Evolutionary conservation across 1,140 invertebrate species (phyloP), one percentile per base, ranked within the genome.

Genomic region (Globodera ellingtonae): DNA sequence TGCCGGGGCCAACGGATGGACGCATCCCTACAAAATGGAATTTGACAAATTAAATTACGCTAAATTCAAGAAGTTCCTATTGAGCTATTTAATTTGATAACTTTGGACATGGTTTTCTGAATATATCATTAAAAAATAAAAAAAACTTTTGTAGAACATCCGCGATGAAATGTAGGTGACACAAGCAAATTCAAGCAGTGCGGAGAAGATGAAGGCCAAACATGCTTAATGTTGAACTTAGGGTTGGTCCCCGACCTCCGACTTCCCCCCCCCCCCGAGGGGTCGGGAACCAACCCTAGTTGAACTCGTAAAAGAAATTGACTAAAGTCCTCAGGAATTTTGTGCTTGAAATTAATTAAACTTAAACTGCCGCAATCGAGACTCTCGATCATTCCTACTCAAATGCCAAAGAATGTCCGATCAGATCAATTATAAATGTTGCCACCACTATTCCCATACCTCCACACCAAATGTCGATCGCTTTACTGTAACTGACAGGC

Each of bases 191-290:
- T 98, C 96, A 67, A 98, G 92, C 81, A 98, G 90, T 35, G 96
- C 95, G 47, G 95, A 95, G 90, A 98, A 98, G 21, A 98, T 95
- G 90, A 98, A 97, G 24, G 95, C 97, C 80, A 98, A 92, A 90
- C 96, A 98, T n/a, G 97, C 95, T 62, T 50, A 21, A 84, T 15
- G 18, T 18, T 18, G 56, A 18, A 35, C 35, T 35, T 35, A 0
- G 35, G 35, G 35, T 35, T 35, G 3, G 35, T 35, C 35, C 35
- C 35, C 1, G 35, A 35, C 3, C 35, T 3, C 35, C 35, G 3
- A 35, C 35, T 3, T 35, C 0, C 2, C 35, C 35, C 0, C 0
- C 35, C 35, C 35, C 35, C 2, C 35, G 35, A 35, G 35, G 1
- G 35, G 35, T 35, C 35, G 35, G 35, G 35, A 3, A 35, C 35